These are phyloP conservation scores for Drosophila mimetica DNA, from an alignment of 2,888 invertebrate genomes.

Conservation along the genomic window DNA sequence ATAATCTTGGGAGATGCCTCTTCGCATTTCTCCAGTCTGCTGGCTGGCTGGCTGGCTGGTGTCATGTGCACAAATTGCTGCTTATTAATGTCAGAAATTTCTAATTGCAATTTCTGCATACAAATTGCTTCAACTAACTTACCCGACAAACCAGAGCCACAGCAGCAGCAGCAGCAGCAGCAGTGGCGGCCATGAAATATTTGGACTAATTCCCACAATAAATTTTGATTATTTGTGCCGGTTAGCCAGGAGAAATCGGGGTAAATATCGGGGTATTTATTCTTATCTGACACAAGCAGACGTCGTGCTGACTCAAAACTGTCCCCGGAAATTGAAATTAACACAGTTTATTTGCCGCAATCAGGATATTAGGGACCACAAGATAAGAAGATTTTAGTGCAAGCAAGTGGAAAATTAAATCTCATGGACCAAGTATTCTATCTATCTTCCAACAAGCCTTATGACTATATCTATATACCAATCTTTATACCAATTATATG, in stretches of 20 bases:
- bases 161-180: slow-evolving; percentile 17
- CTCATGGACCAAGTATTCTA: no score
- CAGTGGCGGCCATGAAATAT: slow-evolving; percentile 60
- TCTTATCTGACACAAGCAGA: neutral
- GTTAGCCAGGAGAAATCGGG: slow-evolving; percentile 3
- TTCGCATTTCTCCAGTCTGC: slow-evolving; percentile 13
- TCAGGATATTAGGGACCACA: slow-evolving; percentile 3
- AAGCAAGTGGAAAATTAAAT: neutral
- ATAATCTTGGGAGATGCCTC: slow-evolving; percentile 1
- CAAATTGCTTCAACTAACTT: slow-evolving; percentile 54
- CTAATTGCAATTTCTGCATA: slow-evolving; percentile 72
- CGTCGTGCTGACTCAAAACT: slow-evolving; percentile 4
- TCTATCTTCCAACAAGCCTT: no score
- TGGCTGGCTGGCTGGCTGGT: slow-evolving; percentile 39
- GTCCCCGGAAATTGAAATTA: slow-evolving; percentile 8
- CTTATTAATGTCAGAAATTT: slow-evolving; percentile 77
- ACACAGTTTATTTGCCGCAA: slow-evolving; percentile 10
- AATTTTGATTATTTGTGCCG: slow-evolving; percentile 71
- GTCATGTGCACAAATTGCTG: slow-evolving; percentile 76
- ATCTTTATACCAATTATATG: no score
- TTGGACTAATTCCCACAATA: slow-evolving; percentile 73
- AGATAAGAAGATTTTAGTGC: neutral
- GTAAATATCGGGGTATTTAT: neutral
- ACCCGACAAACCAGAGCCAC: slow-evolving; percentile 2
- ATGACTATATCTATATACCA: no score